Evolutionary conservation across 2,888 invertebrate genomes (phyloP), one percentile per base, ranked within the genome.

Genomic region (Gari tellinella): DNA sequence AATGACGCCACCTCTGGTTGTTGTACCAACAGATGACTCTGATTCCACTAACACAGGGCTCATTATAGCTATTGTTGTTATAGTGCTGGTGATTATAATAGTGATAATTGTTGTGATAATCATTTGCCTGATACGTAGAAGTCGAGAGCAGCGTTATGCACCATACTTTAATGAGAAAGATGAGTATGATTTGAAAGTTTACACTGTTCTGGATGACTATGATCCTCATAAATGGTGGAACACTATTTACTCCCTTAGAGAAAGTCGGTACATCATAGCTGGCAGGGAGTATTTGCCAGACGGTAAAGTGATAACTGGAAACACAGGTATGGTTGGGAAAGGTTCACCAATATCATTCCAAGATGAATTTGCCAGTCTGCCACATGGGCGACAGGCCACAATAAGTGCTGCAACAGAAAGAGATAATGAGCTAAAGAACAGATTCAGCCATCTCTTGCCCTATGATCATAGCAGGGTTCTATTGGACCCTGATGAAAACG

Each of bases 401-500:
- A 86, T 83, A 49, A 75, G 84, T 21, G 82, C 63, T 15, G 90
- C 89, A 4, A 53, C 75, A 55, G 55, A 70, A 26, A 60, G 74
- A 8, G 82, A 81, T n/a, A 91, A 90, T 64, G 61, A 66, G 14
- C 52, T 82, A 15, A 85, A 83, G 49, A 92, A 92, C 72, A 77
- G 91, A 8, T 90, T 91, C 56, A 85, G 86, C 10, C 89, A 91
- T 52, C 75, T 91, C 1, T 70, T 91, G n/a, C 88, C 92, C 0
- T 92, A 90, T 68, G 91, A 92, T 62, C 89, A 90, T 65, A 88
- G 85, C 38, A 68, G 90, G 4, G 90, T 91, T 0, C 68, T 84
- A 8, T 74, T 91, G 8, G 65, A 66, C 5, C 74, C 81, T 5
- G 86, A 85, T 52, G 70, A 60, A 2, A 82, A 82, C 49, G 83